Evolutionary conservation across 2,888 invertebrate genomes (phyloP), one percentile per base, ranked within the genome.

Genomic region (Drosophila quinaria): DNA sequence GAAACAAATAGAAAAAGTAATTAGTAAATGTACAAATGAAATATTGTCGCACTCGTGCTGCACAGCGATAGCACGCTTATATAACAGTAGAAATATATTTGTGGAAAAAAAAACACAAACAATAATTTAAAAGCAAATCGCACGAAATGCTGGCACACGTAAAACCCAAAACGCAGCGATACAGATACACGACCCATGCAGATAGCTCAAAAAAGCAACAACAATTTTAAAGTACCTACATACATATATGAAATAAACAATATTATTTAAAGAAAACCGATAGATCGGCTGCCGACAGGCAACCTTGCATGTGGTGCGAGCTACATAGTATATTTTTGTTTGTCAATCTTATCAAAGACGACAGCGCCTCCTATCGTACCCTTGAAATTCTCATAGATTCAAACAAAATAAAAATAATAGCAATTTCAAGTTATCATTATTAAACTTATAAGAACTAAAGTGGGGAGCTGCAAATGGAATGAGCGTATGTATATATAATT

Each of bases 1-100:
- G 93, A 93, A 94, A 51, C 10, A 9, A 39, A 37, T 13, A 31
- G 39, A 42, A 76, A 42, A 41, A 78, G 76, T 71, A 89, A 89
- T 84, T 84, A 87, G 80, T 79, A 63, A 85, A 89, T 89, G 79
- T 76, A 66, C 64, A 68, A 70, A 82, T 61, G 74, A 58, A 71
- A 85, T 74, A 37, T 33, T 63, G 58, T 62, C 60, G 61, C 62
- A 56, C 82, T 85, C 80, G 86, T 88, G 76, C 62, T 82, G 76
- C 86, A 88, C 62, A 55, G 85, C 75, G 85, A 81, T 81, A 84
- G 78, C 76, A 69, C 68, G 49, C 68, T 87, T 87, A 89, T 87
- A 89, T 89, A 89, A 89, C 79, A 49, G 59, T 66, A 22, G 15
- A 60, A 66, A 75, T 64, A 58, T 58, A 61, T 74, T 73, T 73